Conservation (phyloP, 2,888 invertebrate species). For the Tanaodytes sp. region DNA sequence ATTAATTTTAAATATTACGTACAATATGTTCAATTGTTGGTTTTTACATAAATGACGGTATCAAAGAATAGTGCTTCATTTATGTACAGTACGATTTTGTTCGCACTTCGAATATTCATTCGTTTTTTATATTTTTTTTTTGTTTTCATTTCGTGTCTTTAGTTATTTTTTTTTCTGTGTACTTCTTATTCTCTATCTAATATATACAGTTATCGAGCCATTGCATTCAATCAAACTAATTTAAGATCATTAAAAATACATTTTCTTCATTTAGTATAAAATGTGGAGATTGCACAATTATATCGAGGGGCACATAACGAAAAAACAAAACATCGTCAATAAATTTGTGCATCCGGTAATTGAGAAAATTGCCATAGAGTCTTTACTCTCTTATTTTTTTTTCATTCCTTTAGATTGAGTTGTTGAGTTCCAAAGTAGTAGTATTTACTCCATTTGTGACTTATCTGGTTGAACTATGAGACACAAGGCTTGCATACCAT, state of each 20-base stretch:
- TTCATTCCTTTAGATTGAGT: background rate
- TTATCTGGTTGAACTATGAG: conserved; percentile 79
- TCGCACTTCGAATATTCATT: conserved; percentile 3
- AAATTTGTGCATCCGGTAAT: conserved; percentile 2
- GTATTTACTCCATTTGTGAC: conserved; percentile 34
- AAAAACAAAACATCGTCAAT: conserved; percentile 7
- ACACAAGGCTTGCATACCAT: conserved; percentile 79
- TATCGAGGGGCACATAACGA: conserved; percentile 2
- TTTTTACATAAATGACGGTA: no score
- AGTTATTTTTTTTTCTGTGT: background rate
- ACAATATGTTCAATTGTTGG: no score
- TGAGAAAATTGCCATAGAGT: conserved; percentile 12
- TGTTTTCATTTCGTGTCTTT: no score
- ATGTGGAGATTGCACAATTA: conserved; percentile 5
- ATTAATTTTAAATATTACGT: no score
- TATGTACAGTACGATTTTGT: background rate
- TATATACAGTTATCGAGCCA: conserved; percentile 18
- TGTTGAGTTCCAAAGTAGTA: background rate
- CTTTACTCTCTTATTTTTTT: conserved; percentile 25
- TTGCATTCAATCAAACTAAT: background rate
- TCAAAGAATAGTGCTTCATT: conserved; percentile 4
- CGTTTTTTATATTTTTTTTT: no score
- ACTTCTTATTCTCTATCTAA: conserved; percentile 10
- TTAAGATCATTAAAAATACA: conserved; percentile 9
- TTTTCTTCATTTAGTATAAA: conserved; percentile 9